A percentile compares a stretch with the other conserved stretches of the same genome.
Evolutionary conservation across 2,888 invertebrate genomes (phyloP).

Genomic region (Caenorhabditis sulstoni): DNA sequence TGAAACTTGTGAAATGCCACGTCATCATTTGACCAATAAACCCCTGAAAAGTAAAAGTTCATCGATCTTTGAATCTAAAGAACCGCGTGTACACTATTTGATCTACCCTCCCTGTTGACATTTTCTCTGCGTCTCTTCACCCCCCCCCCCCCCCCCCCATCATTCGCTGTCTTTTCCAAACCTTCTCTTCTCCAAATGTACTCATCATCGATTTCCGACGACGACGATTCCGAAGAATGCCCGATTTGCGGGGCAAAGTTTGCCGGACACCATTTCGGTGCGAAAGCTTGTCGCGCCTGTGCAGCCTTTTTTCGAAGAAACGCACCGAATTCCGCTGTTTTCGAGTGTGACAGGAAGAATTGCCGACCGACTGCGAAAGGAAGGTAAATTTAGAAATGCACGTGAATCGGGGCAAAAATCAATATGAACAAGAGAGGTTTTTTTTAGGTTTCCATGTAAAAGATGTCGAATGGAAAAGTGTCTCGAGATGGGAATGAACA

Average conservation of each 20-base stretch:
- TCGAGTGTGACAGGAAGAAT: not conserved
- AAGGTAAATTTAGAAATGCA: not conserved
- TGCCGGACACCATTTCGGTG: slow-evolving; percentile 30
- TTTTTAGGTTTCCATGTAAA: slow-evolving; percentile 22
- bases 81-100: too few species aligned
- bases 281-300: slow-evolving; percentile 53
- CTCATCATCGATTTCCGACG: not conserved
- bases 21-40: too few species aligned
- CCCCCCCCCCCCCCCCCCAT: too few species aligned
- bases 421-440: not conserved
- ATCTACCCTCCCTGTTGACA: too few species aligned
- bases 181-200: too few species aligned
- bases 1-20: too few species aligned
- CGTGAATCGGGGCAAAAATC: not conserved
- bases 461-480: slow-evolving; percentile 27
- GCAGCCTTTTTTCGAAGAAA: slow-evolving; percentile 39
- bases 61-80: too few species aligned
- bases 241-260: slow-evolving; percentile 24
- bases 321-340: not conserved
- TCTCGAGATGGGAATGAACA: slow-evolving; percentile 9
- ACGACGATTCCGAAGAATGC: too few species aligned
- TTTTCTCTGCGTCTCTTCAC: too few species aligned
- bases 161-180: too few species aligned
- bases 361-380: not conserved
- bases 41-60: too few species aligned